Conservation (phyloP, 2,888 invertebrate species). For the Leptinotarsa tumamoca region DNA sequence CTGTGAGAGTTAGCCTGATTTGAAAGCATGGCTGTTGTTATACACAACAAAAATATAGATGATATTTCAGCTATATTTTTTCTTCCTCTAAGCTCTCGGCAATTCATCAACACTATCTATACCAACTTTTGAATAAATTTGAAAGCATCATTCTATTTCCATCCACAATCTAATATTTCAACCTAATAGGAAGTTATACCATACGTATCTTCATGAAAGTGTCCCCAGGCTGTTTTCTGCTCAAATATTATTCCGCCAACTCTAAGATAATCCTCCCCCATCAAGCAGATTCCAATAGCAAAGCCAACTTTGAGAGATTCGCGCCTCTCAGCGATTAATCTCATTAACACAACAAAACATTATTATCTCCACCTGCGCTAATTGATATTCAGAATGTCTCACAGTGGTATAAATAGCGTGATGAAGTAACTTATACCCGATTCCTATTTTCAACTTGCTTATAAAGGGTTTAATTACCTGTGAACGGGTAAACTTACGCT, state of each 20-base stretch:
- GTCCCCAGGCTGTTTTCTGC: neutral
- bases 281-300: constrained; percentile 1
- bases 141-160: too few relatives aligned
- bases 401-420: constrained; percentile 16
- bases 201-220: neutral
- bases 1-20: too few relatives aligned
- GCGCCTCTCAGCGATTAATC: neutral
- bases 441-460: constrained; percentile 23
- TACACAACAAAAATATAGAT: too few relatives aligned
- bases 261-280: constrained; percentile 5
- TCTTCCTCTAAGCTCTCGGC: too few relatives aligned
- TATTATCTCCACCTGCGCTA: constrained; percentile 8
- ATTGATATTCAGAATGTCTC: constrained; percentile 11
- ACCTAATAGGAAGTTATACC: too few relatives aligned
- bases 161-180: too few relatives aligned
- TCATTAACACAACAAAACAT: constrained; percentile 10
- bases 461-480: constrained; percentile 42
- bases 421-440: constrained; percentile 18
- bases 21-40: too few relatives aligned
- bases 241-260: neutral
- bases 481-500: constrained; percentile 31
- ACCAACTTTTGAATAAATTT: too few relatives aligned
- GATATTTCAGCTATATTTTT: too few relatives aligned
- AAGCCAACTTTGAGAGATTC: neutral
- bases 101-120: too few relatives aligned